These are phyloP conservation scores for Podarcis muralis DNA, from an alignment of 2,113 vertebrate genomes.

Conservation along the genomic window DNA sequence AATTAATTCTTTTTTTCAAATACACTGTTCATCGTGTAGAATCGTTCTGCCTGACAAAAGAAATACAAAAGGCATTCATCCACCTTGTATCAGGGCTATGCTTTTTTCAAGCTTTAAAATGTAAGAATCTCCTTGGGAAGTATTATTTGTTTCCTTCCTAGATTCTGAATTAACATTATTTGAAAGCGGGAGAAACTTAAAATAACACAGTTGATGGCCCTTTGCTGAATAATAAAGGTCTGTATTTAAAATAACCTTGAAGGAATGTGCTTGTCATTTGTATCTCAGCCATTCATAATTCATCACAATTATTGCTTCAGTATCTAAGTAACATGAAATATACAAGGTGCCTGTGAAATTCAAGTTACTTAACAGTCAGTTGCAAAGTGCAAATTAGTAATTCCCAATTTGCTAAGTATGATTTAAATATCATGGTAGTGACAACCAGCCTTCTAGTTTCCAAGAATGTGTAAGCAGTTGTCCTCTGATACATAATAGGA, in stretches of 20 bases:
- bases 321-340: background rate
- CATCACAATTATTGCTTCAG: background rate
- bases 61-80: too few species aligned
- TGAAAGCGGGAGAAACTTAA: background rate
- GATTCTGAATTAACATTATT: background rate
- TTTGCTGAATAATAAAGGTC: too few species aligned
- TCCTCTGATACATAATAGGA: too few species aligned
- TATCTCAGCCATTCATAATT: background rate
- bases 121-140: too few species aligned
- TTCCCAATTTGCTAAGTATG: background rate
- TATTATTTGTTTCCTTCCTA: background rate
- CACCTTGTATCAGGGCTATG: too few species aligned
- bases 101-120: too few species aligned
- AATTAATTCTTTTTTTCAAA: background rate
- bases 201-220: too few species aligned
- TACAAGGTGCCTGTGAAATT: background rate
- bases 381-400: background rate
- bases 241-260: background rate
- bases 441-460: background rate
- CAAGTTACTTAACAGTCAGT: background rate
- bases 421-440: background rate
- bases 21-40: background rate
- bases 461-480: too few species aligned
- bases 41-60: too few species aligned
- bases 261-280: background rate